These are phyloP conservation scores for Anas georgica DNA, from an alignment of 2,797 vertebrate species.

Conservation along the genomic window DNA sequence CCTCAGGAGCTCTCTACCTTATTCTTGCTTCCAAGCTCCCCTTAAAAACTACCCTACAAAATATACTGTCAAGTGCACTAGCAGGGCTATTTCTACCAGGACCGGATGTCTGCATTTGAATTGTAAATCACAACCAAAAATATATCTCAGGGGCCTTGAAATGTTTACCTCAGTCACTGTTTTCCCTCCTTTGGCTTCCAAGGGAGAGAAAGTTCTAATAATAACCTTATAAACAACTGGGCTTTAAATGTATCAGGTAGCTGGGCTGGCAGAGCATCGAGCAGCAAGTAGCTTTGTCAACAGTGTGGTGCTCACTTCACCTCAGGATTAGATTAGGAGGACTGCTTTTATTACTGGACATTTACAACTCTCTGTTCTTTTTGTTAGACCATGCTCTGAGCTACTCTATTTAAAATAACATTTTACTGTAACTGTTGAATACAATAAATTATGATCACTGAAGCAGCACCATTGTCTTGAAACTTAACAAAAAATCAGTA, in stretches of 20 bases:
- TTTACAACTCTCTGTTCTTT: background rate
- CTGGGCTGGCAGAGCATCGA: background rate
- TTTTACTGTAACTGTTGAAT: background rate
- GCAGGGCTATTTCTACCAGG: background rate
- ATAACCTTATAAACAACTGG: background rate
- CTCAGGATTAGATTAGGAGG: background rate
- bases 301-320: background rate
- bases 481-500: background rate
- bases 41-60: background rate
- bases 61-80: fast-evolving
- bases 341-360: background rate
- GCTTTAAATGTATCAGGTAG: background rate
- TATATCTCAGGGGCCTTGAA: background rate
- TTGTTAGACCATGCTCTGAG: background rate
- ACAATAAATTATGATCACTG: background rate
- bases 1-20: background rate
- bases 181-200: background rate
- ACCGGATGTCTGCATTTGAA: background rate
- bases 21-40: background rate
- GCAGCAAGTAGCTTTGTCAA: background rate
- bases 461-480: background rate
- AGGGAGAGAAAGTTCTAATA: background rate
- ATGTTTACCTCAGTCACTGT: background rate
- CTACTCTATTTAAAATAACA: background rate
- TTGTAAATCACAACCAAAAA: constrained; percentile 3